phyloP scores from a whole-genome alignment of 2,888 invertebrate genomes.

The Hirudinaria manillensis region DNA sequence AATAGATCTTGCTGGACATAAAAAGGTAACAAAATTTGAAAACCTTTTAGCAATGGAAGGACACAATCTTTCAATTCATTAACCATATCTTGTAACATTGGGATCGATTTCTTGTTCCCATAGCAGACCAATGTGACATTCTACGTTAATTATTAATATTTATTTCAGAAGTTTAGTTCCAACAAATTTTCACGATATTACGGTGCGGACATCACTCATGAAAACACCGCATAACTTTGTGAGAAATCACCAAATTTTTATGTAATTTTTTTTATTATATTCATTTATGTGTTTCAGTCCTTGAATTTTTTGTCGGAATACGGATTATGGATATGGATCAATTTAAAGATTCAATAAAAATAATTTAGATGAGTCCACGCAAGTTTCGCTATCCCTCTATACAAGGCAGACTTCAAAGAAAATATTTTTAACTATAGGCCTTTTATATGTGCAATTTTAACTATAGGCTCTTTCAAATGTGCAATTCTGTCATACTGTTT shows the following conservation, averaged over 20 bases:
- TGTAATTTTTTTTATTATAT: neutral
- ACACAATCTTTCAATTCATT: slow-evolving; percentile 28
- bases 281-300: neutral
- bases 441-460: too few species aligned
- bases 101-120: neutral
- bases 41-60: slow-evolving; percentile 25
- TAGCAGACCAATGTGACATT: slow-evolving; percentile 18
- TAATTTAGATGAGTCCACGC: too few species aligned
- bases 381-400: too few species aligned
- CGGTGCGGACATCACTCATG: neutral
- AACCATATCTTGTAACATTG: slow-evolving; percentile 22
- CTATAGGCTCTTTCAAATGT: too few species aligned
- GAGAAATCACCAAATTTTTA: neutral
- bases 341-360: too few species aligned
- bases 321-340: too few species aligned
- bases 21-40: too few species aligned
- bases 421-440: too few species aligned
- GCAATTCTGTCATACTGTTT: too few species aligned
- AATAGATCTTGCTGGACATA: too few species aligned
- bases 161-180: neutral
- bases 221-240: neutral
- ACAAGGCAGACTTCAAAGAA: too few species aligned
- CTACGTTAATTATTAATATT: neutral
- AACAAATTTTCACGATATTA: neutral
- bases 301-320: slow-evolving; percentile 7